phyloP scores from a whole-genome alignment of 2,888 invertebrate species.

The Parnassius glacialis region DNA sequence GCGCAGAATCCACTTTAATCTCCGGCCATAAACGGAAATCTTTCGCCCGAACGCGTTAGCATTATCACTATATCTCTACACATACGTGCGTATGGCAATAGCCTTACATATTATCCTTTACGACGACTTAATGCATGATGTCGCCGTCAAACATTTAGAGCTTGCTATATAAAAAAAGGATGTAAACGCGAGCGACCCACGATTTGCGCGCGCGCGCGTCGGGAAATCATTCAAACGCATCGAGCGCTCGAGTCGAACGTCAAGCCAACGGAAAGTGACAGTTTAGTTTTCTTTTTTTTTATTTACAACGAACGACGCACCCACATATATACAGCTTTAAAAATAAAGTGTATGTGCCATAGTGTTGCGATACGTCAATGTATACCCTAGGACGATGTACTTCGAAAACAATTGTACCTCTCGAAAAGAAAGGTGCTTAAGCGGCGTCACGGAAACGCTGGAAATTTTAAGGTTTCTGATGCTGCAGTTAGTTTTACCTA shows the following conservation, averaged over 20 bases:
- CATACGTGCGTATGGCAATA: slow-evolving; percentile 44
- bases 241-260: slow-evolving; percentile 65
- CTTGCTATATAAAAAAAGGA: slow-evolving; percentile 74
- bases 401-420: slow-evolving; percentile 28
- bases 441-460: slow-evolving; percentile 44
- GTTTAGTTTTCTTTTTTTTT: slow-evolving; percentile 14
- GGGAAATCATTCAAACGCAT: slow-evolving; percentile 65
- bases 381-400: slow-evolving; percentile 45
- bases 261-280: slow-evolving; percentile 59
- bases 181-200: slow-evolving; percentile 49
- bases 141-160: slow-evolving; percentile 74
- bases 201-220: slow-evolving; percentile 63
- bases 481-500: slow-evolving; percentile 41
- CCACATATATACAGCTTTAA: slow-evolving; percentile 21
- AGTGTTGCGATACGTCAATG: slow-evolving; percentile 37
- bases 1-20: slow-evolving; percentile 70
- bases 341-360: slow-evolving; percentile 27
- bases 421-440: slow-evolving; percentile 36
- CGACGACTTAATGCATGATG: slow-evolving; percentile 68
- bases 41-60: slow-evolving; percentile 62
- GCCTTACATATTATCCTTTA: slow-evolving; percentile 79
- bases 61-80: slow-evolving; percentile 44
- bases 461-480: slow-evolving; percentile 44
- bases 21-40: slow-evolving; percentile 72
- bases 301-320: slow-evolving; percentile 23